Percentiles rank a stretch among this genome's conserved stretches.
Conservation (phyloP, 92 coral and sea anemone genomes). For the Scolanthus callimorphus region DNA sequence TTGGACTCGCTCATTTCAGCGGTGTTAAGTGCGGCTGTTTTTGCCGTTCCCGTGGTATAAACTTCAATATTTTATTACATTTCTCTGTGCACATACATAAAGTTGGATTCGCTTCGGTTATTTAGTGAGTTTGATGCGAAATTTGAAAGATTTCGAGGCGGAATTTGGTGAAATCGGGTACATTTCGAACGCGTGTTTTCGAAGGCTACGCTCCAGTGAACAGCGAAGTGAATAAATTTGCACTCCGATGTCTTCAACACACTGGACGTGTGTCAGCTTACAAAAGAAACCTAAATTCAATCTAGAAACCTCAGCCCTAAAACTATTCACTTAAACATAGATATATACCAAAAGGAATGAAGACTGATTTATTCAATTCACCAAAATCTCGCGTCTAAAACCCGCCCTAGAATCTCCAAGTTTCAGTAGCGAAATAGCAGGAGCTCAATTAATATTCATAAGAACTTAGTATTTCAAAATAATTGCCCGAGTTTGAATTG, state of each 20-base stretch:
- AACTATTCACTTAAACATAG: no score
- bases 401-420: not conserved
- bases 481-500: conserved; percentile 36
- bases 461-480: conserved; percentile 22
- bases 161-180: conserved; percentile 22
- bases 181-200: conserved; percentile 97
- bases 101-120: not conserved
- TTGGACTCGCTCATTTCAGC: conserved; percentile 31
- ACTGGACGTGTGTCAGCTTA: conserved; percentile 27
- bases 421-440: conserved; percentile 12
- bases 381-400: not conserved
- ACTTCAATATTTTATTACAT: no score
- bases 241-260: conserved; percentile 20
- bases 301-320: no score
- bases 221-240: conserved; percentile 76
- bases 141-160: not conserved
- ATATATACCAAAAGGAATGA: no score
- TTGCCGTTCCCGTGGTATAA: conserved; percentile 1
- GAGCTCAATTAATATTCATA: conserved; percentile 55
- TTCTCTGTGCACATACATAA: no score
- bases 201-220: conserved; percentile 87
- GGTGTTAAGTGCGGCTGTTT: conserved; percentile 8
- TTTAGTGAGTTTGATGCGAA: not conserved
- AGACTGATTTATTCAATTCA: not conserved
- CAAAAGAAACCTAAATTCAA: no score